phyloP scores from a whole-genome alignment of 2,797 vertebrate species.

The Craterocephalus amniculus region DNA sequence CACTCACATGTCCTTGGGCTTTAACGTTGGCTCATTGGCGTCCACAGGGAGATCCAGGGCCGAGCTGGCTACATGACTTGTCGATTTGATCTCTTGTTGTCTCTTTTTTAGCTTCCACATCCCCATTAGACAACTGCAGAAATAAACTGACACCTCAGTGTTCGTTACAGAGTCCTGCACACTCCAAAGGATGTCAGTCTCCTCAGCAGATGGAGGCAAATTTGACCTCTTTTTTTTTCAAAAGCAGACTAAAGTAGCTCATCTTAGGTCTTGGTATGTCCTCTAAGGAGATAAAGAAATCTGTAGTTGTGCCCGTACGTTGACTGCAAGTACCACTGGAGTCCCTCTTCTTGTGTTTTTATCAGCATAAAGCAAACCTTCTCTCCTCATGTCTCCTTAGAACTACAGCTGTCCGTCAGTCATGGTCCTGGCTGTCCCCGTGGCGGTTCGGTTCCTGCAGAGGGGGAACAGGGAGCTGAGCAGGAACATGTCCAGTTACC shows the following conservation, averaged over 20 bases:
- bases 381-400: slow-evolving; percentile 68
- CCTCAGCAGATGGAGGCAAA: background rate
- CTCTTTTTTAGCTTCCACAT: background rate
- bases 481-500: slow-evolving; percentile 95
- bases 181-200: background rate
- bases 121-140: background rate
- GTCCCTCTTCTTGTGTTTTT: background rate
- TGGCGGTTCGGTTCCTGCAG: slow-evolving; percentile 93
- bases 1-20: background rate
- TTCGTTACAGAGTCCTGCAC: background rate
- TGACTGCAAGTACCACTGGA: too few species aligned
- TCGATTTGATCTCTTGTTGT: too few species aligned
- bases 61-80: too few species aligned
- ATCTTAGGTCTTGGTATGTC: too few species aligned
- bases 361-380: background rate
- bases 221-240: background rate
- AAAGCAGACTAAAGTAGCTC: too few species aligned
- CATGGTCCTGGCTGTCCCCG: slow-evolving; percentile 92
- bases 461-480: slow-evolving; percentile 90
- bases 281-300: too few species aligned
- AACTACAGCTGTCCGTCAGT: slow-evolving; percentile 91
- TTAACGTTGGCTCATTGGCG: background rate
- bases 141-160: background rate
- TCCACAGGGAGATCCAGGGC: background rate
- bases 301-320: too few species aligned